phyloP scores from a whole-genome alignment of 2,888 invertebrate genomes.

The Prosapia bicincta region DNA sequence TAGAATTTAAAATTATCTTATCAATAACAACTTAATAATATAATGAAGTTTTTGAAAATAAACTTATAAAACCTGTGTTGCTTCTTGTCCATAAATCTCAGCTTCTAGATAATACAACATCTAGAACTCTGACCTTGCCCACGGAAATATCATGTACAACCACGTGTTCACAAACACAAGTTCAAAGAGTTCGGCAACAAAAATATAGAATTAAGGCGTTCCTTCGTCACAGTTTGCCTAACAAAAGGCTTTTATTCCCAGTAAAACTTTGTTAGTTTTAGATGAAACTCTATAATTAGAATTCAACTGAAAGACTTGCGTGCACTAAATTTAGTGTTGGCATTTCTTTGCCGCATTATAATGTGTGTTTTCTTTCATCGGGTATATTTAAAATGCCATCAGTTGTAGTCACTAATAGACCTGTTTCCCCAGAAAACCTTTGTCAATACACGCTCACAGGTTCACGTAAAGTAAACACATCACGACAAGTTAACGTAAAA shows the following conservation, averaged over 20 bases:
- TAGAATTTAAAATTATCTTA: too few species aligned
- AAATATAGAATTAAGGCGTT: not conserved
- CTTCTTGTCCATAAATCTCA: too few species aligned
- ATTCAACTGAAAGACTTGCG: not conserved
- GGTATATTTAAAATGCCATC: not conserved
- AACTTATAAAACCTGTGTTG: too few species aligned
- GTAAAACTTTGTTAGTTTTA: not conserved
- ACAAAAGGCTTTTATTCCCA: not conserved
- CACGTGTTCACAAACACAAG: not conserved
- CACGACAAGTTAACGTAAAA: too few species aligned
- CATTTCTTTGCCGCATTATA: not conserved
- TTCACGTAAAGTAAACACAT: too few species aligned
- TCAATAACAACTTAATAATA: too few species aligned
- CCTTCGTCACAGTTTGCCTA: not conserved
- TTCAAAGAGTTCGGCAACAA: not conserved
- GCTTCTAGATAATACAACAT: not conserved
- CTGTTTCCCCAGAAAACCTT: too few species aligned
- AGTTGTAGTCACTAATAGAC: too few species aligned
- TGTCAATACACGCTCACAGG: too few species aligned
- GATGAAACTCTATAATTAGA: not conserved
- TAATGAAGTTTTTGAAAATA: too few species aligned
- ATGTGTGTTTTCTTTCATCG: not conserved
- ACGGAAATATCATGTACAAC: not conserved
- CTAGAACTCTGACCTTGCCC: not conserved
- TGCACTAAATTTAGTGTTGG: not conserved